Evolutionary conservation across 2,797 vertebrate species (phyloP), one percentile per base, ranked within the genome.

Genomic region (Helarctos malayanus): DNA sequence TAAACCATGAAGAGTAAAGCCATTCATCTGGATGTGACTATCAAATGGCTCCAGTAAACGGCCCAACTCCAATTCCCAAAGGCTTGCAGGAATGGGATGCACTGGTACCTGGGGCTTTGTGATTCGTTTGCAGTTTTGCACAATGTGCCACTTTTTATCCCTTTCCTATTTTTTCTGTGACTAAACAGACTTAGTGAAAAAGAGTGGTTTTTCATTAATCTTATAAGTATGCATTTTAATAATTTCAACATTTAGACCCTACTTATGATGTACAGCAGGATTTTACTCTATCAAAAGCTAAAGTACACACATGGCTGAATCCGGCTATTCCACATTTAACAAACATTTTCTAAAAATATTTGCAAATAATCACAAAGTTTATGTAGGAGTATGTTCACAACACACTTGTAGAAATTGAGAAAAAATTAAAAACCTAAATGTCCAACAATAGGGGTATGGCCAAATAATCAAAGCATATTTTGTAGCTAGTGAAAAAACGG

Each of bases 331-430:
- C 49, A 87, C 9, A 90, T 29, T 59, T 95, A 83, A 81, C n/a
- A 45, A 47, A 11, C 47, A 49, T 54, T 91, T 93, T 83, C 65
- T 35, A 83, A 71, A 57, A 83, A 93, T 49, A 80, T 85, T 45
- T 95, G 16, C 35, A 69, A n/a, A 82, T 56, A 49, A 83, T 29
- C 35, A 88, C 35, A 57, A 95, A 88, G 38, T 93, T 93, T 76
- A 84, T 49, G 5, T 56, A 6, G n/a, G 61, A 61, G 8, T 75
- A 56, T 49, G 21, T 52, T 63, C 27, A 78, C 75, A 65, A 45
- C 6, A 49, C 2, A 35, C 16, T 93, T 89, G 68, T 16, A 85
- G 63, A 85, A 94, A 90, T 12, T 35, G 15, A 29, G 14, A 12
- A 19, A 21, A 14, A 3, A 25, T 38, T 9, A 38, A 86, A 80